Evolutionary conservation across 2,888 invertebrate species (phyloP).

Genomic region (Scaptomyza reducta): DNA sequence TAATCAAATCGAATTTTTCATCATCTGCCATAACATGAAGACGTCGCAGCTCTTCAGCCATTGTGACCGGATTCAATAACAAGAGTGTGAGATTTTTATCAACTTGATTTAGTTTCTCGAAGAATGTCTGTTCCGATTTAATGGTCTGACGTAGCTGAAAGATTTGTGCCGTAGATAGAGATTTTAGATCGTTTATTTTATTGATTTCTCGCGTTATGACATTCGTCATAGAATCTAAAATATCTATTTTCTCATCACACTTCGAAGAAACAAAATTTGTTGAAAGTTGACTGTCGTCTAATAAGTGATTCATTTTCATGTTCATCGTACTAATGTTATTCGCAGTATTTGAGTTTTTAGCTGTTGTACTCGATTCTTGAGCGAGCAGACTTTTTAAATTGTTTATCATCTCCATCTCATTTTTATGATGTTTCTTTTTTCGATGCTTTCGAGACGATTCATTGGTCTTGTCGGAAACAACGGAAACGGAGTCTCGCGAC

Average conservation of each 20-base stretch:
- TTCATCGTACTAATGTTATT: not conserved
- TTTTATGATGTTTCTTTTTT: constrained; percentile 82
- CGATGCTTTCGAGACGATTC: constrained; percentile 70
- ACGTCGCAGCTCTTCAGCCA: constrained; percentile 67
- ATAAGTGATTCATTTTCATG: not conserved
- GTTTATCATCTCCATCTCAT: constrained; percentile 84
- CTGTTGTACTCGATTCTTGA: constrained; percentile 32
- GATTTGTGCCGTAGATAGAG: constrained; percentile 71
- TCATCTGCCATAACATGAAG: constrained; percentile 32
- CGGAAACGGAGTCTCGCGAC: not conserved
- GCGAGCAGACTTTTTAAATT: constrained; percentile 81
- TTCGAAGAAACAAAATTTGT: constrained; percentile 27
- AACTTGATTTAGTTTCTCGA: constrained; percentile 82
- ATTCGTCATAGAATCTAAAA: constrained; percentile 67
- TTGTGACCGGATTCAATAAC: constrained; percentile 81
- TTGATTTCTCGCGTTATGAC: constrained; percentile 78
- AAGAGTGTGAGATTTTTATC: constrained; percentile 82
- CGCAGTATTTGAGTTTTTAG: not conserved
- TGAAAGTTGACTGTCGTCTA: constrained; percentile 18
- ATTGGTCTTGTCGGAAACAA: constrained; percentile 39
- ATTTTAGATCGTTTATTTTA: constrained; percentile 78
- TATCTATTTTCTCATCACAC: constrained; percentile 34
- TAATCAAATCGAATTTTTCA: constrained; percentile 69
- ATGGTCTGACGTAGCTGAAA: constrained; percentile 74
- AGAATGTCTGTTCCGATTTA: constrained; percentile 76